Base-by-base conservation (phyloP, 2,888 invertebrate species). In the Salpingus planirostris region DNA sequence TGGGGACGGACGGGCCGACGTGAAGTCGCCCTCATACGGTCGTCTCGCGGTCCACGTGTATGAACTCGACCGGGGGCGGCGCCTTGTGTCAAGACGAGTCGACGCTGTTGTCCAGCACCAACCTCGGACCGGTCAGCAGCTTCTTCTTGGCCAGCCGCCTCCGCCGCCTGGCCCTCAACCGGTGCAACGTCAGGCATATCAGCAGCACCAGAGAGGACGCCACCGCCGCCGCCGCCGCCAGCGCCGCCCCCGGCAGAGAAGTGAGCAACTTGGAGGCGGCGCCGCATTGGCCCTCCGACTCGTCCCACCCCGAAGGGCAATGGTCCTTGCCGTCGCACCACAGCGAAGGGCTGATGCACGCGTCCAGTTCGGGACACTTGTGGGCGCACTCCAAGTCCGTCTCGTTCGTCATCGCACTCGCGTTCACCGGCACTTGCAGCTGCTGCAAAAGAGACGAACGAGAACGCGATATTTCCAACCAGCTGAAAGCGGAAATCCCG, bases 21-120 rank as follows among this genome's bases (percentile, higher is more conserved):
- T 38, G 54, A 52, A 53, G 52, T 50, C 49, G 54, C 51, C 55
- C 71, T 82, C 80, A 86, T 74, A 90, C 89, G 57, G 89, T 89
- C 64, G 89, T 89, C 71, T 89, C 89, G 65, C 88, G 81, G 71
- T 90, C 89, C 71, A 89, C 85, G 69, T 88, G 87, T 62, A 89
- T 89, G 68, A 84, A 89, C 66, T 89, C 89, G 75, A 89, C 88
- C 73, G 85, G 81, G 64, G 85, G 81, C 71, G 85, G 81, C 64
- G 78, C 78, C 68, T 84, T 84, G 58, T 87, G 88, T 89, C 89
- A 89, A 76, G 89, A 88, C 56, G 72, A 88, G 56, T 72, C 69
- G 21, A 74, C 70, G 47, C 72, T 74, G 40, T 75, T 73, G 57
- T 78, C 79, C 50, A 78, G 69, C 50, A 78, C 69, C 36, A 80